phyloP scores from a whole-genome alignment of 2,113 vertebrate species.

The Cochlearius cochlearius region DNA sequence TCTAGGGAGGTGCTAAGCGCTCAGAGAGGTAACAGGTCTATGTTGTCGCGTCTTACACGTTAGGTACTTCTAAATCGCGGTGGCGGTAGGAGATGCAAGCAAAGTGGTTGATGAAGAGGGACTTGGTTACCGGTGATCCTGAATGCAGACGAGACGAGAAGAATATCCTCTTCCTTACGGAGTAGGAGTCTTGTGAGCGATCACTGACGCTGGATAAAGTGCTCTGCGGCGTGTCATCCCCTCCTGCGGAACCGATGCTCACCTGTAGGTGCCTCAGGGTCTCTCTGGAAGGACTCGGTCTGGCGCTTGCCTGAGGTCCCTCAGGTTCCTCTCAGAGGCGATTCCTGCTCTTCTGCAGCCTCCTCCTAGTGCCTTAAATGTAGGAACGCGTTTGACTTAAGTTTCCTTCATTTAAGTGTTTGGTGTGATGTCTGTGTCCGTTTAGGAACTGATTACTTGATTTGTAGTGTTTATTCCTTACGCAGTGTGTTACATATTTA shows the following conservation, averaged over 20 bases:
- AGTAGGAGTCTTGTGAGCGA: background rate
- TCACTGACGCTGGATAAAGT: no score
- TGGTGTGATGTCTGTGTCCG: background rate
- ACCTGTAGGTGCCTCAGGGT: accelerated
- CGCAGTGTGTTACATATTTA: background rate
- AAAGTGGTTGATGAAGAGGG: background rate
- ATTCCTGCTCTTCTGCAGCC: background rate
- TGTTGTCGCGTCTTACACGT: accelerated
- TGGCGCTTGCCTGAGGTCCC: background rate
- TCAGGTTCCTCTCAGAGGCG: background rate
- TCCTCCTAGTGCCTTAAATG: background rate
- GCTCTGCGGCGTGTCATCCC: background rate
- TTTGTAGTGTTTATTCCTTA: background rate
- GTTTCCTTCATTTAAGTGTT: background rate
- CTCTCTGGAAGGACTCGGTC: background rate
- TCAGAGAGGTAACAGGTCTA: background rate
- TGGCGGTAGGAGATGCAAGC: background rate
- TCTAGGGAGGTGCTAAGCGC: background rate
- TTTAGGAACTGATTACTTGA: background rate
- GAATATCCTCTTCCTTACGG: accelerated
- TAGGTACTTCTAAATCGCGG: background rate
- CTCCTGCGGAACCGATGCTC: accelerated
- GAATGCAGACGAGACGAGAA: background rate
- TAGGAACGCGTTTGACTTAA: background rate
- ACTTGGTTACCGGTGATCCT: background rate